Base-by-base conservation (phyloP, 2,113 vertebrate species). In the Porphyrio hochstetteri region DNA sequence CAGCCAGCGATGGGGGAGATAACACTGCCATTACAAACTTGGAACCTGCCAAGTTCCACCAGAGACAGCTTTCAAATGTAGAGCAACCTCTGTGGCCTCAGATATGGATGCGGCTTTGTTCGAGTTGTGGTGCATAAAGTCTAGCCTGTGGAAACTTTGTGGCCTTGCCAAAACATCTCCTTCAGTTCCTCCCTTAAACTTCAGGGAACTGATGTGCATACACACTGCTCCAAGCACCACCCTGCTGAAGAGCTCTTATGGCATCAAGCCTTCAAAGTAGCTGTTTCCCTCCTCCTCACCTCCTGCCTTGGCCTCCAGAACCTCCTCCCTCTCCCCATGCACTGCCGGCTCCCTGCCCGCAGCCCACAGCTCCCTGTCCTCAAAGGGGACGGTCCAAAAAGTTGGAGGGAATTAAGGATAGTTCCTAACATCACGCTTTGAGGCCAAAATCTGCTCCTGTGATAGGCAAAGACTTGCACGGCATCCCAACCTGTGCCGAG, bases 181-280 rank as follows among this genome's bases (percentile, higher is more conserved):
- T 77, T 70, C 59, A 23, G 90, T 63, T 77, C 79, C 79, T 95
- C 96, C 60, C 86, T 79, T 11, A 25, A 94, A 76, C 63, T 96
- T 94, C 86, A 82, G 82, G 82, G 92, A 93, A 63, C 40, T 71
- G 71, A 56, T 80, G 90, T 20, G 59, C 29, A 6, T 8, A 17
- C 52, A 2, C 31, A 0, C 12, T 4, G 90, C 85, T 71, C 82
- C 64, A 38, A 79, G 67, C 78, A 72, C 76, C 5, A 3, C 71
- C 79, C 60, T 0, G 3, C 78, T 50, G 46, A 44, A 86, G 61
- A 78, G 84, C 70, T 70, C 61, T 89, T 31, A 20, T 13, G 70
- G 86, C 91, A 50, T 50, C 2, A 11, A 88, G 79, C 68, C 85
- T 70, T 79, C 57, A 46, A 44, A 85, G 64, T 93, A 86, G 69